These are phyloP conservation scores for Acanthosoma haemorrhoidale DNA, from an alignment of 2,888 invertebrate genomes.

Conservation along the genomic window DNA sequence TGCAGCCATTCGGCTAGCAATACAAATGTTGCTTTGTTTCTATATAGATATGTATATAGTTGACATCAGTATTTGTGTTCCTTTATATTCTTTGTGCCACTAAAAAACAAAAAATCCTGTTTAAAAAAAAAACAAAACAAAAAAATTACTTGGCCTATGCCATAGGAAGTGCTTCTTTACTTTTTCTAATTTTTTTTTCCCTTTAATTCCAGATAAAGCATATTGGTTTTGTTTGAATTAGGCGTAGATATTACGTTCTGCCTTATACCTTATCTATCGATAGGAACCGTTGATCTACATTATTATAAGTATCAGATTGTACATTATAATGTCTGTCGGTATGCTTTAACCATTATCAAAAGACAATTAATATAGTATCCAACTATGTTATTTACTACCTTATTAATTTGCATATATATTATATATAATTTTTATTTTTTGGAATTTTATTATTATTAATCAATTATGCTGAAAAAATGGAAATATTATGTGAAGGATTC, in stretches of 20 bases:
- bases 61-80: conserved; percentile 27
- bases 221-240: background rate
- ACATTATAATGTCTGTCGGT: no score
- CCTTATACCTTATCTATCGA: background rate
- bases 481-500: no score
- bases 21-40: conserved; percentile 29
- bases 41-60: conserved; percentile 24
- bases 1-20: background rate
- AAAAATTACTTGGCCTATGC: conserved; percentile 11
- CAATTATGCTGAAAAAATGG: no score
- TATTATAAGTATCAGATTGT: no score
- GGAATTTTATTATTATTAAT: background rate
- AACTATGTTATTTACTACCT: background rate
- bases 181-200: background rate
- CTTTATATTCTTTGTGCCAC: conserved; percentile 27
- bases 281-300: no score
- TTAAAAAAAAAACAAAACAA: background rate
- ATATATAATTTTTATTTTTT: background rate
- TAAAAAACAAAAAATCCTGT: no score
- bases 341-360: no score
- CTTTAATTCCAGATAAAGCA: background rate
- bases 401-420: background rate
- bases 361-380: conserved; percentile 1
- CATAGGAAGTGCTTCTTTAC: background rate
- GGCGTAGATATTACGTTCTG: no score